Base-by-base conservation (phyloP, 2,113 vertebrate genomes). In the Chlamydotis undulata region DNA sequence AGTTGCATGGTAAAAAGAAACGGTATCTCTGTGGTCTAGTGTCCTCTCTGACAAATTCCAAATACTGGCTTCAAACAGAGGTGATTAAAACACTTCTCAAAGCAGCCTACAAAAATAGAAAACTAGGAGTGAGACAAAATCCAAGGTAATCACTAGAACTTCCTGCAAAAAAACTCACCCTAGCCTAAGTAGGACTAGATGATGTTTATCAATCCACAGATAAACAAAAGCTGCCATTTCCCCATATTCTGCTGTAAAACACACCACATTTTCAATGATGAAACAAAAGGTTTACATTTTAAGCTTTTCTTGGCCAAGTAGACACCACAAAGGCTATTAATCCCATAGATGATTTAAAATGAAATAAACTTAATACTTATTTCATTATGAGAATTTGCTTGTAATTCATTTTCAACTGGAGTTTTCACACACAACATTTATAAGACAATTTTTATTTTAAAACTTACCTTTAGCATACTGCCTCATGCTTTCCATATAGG, bases 401-500 rank as follows among this genome's bases (percentile, higher is more conserved):
- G 67, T 47, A 81, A 68, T 4, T 75, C 2, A 24, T 71, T 83
- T 92, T 77, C 39, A 86, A 2, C 13, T 64, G 37, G 11, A 52
- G 23, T 45, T 87, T 43, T 81, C 55, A 64, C 17, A 49, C 2
- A 15, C 2, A 25, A 12, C 56, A 63, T 28, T 53, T 71, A 57
- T 1, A 2, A 92, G 28, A n/a, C 8, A 73, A 74, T 29, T 68
- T 43, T 70, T 67, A 67, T 57, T 73, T 39, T 75, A 49, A 69
- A 86, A 91, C 96, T 92, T 97, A 99, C 99, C 99, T 99, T 99
- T 99, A 68, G 98, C 99, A 96, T 99, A 99, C 80, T 99, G 98
- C 92, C 99, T 99, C 99, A 99, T 99, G 93, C 99, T 99, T 96
- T 99, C 99, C 99, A 99, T 99, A 91, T 99, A 99, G 70, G 99